Percentiles rank a stretch among this genome's conserved stretches.
phyloP scores from a whole-genome alignment of 1,140 invertebrate genomes.

The Asbolus verrucosus region DNA sequence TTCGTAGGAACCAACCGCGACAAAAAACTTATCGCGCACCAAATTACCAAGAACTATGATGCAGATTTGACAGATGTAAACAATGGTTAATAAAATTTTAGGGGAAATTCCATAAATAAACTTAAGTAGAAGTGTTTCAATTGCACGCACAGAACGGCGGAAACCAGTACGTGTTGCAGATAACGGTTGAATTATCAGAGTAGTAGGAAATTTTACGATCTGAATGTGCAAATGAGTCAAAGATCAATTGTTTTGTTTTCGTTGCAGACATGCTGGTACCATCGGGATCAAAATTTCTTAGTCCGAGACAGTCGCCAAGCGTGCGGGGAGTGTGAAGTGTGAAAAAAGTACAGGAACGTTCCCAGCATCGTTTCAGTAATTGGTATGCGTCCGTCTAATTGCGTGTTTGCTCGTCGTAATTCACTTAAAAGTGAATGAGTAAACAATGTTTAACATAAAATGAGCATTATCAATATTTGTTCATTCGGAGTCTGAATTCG shows the following conservation, averaged over 20 bases:
- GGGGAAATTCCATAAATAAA: neutral
- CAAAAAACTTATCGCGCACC: neutral
- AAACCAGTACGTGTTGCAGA: neutral
- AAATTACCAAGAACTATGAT: neutral
- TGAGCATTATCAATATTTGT: constrained; percentile 21
- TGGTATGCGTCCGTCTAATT: constrained; percentile 41
- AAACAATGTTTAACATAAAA: constrained; percentile 29
- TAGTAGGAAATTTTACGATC: neutral
- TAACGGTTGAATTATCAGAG: neutral
- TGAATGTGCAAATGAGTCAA: too few species aligned
- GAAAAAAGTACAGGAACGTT: constrained; percentile 6
- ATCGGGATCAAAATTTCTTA: too few species aligned
- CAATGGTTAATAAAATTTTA: neutral
- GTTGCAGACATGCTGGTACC: too few species aligned
- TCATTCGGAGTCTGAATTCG: neutral
- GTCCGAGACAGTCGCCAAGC: too few species aligned
- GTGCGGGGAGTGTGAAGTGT: too few species aligned
- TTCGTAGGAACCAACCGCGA: too few species aligned
- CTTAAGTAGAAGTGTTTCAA: neutral
- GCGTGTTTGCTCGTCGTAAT: constrained; percentile 33
- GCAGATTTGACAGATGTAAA: neutral
- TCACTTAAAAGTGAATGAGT: constrained; percentile 31
- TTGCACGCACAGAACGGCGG: neutral
- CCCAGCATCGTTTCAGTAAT: constrained; percentile 1
- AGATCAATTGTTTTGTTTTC: too few species aligned